phyloP scores from a whole-genome alignment of 1,140 invertebrate species.

The Nasonia longicornis region DNA sequence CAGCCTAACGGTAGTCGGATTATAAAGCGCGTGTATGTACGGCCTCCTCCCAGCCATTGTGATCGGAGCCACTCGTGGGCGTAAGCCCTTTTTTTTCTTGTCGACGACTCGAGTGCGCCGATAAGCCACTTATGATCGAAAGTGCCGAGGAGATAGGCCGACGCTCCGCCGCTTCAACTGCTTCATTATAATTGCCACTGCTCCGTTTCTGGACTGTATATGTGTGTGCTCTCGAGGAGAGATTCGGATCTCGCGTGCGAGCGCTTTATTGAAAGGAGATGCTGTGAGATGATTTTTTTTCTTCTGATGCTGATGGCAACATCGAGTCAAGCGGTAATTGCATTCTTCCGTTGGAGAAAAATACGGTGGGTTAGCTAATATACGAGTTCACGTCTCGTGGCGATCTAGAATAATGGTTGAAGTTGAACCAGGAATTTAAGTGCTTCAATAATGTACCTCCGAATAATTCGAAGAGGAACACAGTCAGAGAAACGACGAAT shows the following conservation, averaged over 20 bases:
- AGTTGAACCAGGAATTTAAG: no score
- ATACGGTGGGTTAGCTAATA: no score
- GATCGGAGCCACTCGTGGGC: not conserved
- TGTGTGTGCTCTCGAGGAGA: not conserved
- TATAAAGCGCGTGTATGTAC: not conserved
- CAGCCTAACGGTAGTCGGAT: constrained; percentile 20
- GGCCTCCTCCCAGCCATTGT: not conserved
- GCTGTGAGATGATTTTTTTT: not conserved
- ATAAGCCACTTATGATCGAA: constrained; percentile 19
- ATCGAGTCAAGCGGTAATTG: no score
- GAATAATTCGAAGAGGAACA: no score
- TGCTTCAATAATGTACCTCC: no score
- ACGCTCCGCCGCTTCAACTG: not conserved
- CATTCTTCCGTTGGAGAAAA: no score
- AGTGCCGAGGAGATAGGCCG: not conserved
- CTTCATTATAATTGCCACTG: constrained; percentile 6
- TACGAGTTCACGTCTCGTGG: no score
- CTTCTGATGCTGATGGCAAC: no score
- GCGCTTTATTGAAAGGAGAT: not conserved
- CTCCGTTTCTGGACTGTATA: not conserved
- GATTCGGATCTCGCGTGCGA: no score
- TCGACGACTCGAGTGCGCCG: not conserved
- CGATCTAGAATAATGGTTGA: no score
- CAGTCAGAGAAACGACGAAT: no score
- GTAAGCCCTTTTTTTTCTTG: not conserved